phyloP scores from a whole-genome alignment of 2,113 vertebrate species.

The Archocentrus centrarchus region DNA sequence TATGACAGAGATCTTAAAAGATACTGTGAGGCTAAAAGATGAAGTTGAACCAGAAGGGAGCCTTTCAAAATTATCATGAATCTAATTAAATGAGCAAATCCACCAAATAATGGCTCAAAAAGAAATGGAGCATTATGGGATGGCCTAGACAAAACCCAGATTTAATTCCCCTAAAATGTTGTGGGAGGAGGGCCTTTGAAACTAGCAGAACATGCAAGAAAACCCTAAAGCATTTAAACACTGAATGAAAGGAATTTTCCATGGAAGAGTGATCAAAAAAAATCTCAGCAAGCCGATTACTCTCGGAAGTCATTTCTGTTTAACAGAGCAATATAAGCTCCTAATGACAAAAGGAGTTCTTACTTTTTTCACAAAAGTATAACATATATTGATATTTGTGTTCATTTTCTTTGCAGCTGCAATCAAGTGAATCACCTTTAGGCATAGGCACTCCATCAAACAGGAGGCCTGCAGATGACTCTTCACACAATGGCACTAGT shows the following conservation, averaged over 20 bases:
- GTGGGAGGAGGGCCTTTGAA: not conserved
- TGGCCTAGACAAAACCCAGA: not conserved
- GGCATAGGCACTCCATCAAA: not conserved
- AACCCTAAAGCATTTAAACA: not conserved
- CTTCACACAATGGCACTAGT: not conserved
- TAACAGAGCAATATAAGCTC: not conserved
- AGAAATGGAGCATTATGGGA: not conserved
- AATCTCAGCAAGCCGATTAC: not conserved
- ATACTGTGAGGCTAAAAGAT: not conserved
- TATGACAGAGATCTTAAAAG: not conserved
- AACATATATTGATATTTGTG: not conserved
- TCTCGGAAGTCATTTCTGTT: not conserved
- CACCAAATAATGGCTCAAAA: not conserved
- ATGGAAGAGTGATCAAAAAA: not conserved
- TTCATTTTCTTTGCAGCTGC: not conserved
- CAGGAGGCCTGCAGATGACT: not conserved
- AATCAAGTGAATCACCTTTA: not conserved
- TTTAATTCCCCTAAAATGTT: not conserved
- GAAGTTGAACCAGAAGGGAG: not conserved
- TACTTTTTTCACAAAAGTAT: not conserved
- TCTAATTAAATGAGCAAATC: not conserved
- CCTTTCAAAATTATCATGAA: not conserved
- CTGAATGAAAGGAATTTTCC: not conserved
- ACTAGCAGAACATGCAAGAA: not conserved
- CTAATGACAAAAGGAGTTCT: not conserved